phyloP scores from a whole-genome alignment of 2,888 invertebrate genomes.

The Resseliella maxima region DNA sequence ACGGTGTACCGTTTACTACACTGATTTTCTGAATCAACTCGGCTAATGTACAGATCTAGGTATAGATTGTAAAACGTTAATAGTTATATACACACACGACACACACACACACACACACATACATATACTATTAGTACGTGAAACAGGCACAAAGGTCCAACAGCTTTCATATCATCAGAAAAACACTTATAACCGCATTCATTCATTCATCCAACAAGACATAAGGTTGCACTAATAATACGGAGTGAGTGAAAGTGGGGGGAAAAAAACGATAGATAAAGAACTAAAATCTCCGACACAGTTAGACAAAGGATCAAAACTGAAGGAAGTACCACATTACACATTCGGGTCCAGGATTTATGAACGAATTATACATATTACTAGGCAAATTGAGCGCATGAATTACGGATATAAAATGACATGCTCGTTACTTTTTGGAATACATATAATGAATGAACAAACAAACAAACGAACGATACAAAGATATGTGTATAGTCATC shows the following conservation, averaged over 20 bases:
- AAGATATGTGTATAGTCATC: too few species aligned
- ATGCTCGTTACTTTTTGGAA: background rate
- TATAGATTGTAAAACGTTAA: background rate
- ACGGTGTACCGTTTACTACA: background rate
- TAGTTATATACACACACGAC: too few species aligned
- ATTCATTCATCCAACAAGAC: background rate
- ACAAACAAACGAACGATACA: too few species aligned
- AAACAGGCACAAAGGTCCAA: background rate
- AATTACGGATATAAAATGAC: slow-evolving; percentile 22
- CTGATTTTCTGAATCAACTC: background rate
- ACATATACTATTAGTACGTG: background rate
- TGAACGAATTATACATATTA: background rate
- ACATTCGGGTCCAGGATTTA: slow-evolving; percentile 13
- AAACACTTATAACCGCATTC: background rate
- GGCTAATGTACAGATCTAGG: background rate
- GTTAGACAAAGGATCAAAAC: background rate
- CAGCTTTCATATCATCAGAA: background rate
- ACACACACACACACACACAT: too few species aligned
- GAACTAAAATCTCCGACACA: background rate
- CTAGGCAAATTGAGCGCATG: background rate
- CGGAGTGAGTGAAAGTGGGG: too few species aligned
- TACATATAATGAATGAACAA: background rate
- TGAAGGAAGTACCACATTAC: background rate
- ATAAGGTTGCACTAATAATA: too few species aligned
- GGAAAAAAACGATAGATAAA: background rate